A percentile compares a stretch with the other conserved stretches of the same genome.
Evolutionary conservation across 2,113 vertebrate species (phyloP).

Genomic region (Erpornis zantholeuca): DNA sequence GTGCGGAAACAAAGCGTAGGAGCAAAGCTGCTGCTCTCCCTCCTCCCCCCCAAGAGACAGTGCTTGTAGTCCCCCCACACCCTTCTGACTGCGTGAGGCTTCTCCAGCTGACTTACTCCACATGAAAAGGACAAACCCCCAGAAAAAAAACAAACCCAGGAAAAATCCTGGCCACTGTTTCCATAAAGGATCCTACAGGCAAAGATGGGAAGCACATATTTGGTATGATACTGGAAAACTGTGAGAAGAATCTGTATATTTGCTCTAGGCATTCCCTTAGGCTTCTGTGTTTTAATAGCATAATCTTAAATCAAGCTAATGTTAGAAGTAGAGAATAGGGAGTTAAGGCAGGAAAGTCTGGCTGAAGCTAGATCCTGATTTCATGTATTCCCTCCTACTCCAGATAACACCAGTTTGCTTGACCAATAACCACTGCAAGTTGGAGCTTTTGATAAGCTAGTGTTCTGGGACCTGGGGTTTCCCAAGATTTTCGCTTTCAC

Average conservation of each 20-base stretch:
- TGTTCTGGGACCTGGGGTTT: not conserved
- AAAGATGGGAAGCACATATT: not conserved
- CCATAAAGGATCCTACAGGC: not conserved
- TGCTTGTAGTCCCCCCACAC: not conserved
- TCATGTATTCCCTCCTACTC: not conserved
- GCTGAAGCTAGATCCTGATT: not conserved
- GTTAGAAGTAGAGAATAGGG: not conserved
- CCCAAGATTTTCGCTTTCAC: not conserved
- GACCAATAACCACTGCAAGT: not conserved
- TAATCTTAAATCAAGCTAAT: not conserved
- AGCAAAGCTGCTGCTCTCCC: not conserved
- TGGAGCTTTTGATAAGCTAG: not conserved
- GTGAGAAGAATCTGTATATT: not conserved
- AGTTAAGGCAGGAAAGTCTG: not conserved
- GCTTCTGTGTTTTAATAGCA: not conserved
- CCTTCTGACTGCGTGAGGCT: not conserved
- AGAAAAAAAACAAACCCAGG: not conserved
- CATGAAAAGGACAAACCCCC: not conserved
- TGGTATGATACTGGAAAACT: not conserved
- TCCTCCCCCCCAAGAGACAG: not conserved
- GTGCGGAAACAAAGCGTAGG: not conserved
- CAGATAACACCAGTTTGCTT: not conserved
- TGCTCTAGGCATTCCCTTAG: conserved; percentile 1
- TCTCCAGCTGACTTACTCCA: not conserved
- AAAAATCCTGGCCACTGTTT: not conserved